phyloP scores from a whole-genome alignment of 2,797 vertebrate genomes.

The Bucorvus abyssinicus region DNA sequence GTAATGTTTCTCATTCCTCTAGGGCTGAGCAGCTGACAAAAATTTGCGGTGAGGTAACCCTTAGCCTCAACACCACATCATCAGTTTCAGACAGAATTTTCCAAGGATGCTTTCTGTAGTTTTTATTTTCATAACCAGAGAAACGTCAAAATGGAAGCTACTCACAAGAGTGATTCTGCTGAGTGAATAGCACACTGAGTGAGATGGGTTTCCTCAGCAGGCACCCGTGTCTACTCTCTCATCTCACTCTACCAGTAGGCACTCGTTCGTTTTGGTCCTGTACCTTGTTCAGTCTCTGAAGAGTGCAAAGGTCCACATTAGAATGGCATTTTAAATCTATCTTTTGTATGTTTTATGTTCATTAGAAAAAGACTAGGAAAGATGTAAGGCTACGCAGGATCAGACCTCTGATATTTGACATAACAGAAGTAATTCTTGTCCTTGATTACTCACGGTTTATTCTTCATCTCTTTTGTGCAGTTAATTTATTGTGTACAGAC shows the following conservation, averaged over 20 bases:
- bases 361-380: neutral
- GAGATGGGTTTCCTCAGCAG: neutral
- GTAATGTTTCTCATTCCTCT: neutral
- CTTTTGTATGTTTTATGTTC: neutral
- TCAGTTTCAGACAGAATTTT: neutral
- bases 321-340: neutral
- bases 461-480: neutral
- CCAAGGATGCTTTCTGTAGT: neutral
- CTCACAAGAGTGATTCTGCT: neutral
- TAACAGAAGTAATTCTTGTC: neutral
- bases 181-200: neutral
- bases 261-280: neutral
- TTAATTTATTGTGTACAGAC: neutral
- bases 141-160: neutral
- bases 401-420: neutral
- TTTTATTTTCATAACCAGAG: neutral
- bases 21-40: neutral
- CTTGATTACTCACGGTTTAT: neutral
- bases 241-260: neutral
- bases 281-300: neutral
- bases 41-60: neutral
- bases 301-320: neutral
- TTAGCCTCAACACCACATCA: neutral
- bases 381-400: neutral
- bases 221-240: accelerated